These are phyloP conservation scores for Ornithorhynchus anatinus DNA, from an alignment of 2,113 vertebrate genomes.

Conservation along the genomic window DNA sequence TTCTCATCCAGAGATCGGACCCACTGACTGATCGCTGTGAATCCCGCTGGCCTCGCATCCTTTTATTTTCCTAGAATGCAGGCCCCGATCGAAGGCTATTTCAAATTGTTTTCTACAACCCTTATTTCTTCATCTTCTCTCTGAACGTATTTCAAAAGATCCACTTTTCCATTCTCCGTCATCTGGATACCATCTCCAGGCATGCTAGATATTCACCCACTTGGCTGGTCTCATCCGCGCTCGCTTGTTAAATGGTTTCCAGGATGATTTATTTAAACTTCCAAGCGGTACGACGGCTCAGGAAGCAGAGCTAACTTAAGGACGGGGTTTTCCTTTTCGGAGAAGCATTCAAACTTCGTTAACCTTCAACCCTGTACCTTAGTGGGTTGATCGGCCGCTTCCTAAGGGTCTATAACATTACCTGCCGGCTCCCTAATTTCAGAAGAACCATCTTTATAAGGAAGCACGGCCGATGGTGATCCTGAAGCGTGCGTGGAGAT, in stretches of 20 bases:
- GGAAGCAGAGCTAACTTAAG: constrained; percentile 54
- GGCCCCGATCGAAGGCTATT: neutral
- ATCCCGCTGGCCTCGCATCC: neutral
- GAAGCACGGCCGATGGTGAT: too few relatives aligned
- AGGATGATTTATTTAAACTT: constrained; percentile 63
- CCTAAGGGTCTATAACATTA: constrained; percentile 9
- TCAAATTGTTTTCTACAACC: neutral
- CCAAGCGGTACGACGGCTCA: constrained; percentile 53
- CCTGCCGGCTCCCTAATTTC: constrained; percentile 16
- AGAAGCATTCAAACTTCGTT: constrained; percentile 25
- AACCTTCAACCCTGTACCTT: constrained; percentile 42
- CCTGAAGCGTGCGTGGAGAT: too few relatives aligned
- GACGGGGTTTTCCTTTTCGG: constrained; percentile 31
- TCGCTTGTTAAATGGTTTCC: constrained; percentile 56
- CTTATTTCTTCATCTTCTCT: constrained; percentile 23
- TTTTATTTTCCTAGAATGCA: neutral
- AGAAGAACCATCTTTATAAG: neutral
- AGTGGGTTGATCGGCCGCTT: constrained; percentile 32
- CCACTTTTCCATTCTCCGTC: constrained; percentile 8
- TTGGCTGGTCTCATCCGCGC: constrained; percentile 42
- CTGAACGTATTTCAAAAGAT: constrained; percentile 8
- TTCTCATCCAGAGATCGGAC: neutral
- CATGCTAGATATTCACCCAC: constrained; percentile 47
- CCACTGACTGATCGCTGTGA: neutral
- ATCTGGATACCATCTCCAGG: constrained; percentile 64